Base-by-base conservation (phyloP, 1,140 invertebrate genomes). In the Conus ventricosus region DNA sequence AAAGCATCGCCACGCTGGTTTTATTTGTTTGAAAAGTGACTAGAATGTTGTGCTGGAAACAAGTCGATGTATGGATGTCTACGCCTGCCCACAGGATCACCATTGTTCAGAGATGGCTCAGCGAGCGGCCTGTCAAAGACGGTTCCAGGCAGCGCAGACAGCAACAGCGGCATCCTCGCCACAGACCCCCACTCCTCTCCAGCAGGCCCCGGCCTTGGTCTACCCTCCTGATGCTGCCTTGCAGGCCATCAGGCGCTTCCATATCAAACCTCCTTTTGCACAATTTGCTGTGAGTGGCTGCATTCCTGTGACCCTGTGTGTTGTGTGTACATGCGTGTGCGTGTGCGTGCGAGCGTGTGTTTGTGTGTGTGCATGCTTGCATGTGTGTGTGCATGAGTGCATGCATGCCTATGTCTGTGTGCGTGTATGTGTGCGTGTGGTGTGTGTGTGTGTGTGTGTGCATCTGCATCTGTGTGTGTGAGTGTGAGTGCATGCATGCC, bases 181-280 rank as follows among this genome's bases (percentile, higher is more conserved):
- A 39, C 88, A 89, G 60, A 90, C 88, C 84, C 88, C 89, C 53
- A 87, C 90, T 20, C 86, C 88, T 25, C 89, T 88, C 55, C 83
- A 92, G 4, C 90, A 92, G 85, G 88, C 90, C 54, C 90, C 78
- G 11, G 84, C 90, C 57, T 90, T 92, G 82, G 92, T 94, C 13
- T 95, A 95, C 84, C 93, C 94, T 67, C 89, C 91, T 51, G 94
- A 95, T 91, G 94, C 94, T 89, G 94, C 94, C n/a, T 90, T 93
- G 87, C 94, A 95, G 88, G 94, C 94, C 57, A 94, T 95, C 63
- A 91, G 92, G 88, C 89, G 94, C 39, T 94, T 94, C 86, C 89
- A 91, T 84, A 91, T 92, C 23, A 92, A 91, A 89, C 92, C 92
- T 23, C 94, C 94, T 71, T 95, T 92, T 85, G 86, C 91, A 80